Conservation (phyloP, 2,113 vertebrate genomes). For the Miniopterus natalensis region DNA sequence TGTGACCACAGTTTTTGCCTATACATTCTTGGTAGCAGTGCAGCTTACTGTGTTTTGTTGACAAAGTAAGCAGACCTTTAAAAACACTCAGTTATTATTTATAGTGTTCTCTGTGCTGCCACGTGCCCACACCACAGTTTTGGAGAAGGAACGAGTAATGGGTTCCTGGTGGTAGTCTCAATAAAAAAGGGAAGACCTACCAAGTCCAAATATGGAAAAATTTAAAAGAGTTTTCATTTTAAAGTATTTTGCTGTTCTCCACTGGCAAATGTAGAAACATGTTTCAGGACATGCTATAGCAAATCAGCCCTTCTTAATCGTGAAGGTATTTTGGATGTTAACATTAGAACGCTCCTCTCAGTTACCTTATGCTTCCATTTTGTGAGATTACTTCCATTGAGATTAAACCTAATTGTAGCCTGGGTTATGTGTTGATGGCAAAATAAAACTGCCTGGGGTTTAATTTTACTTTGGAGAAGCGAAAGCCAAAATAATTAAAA, state of each 20-base stretch:
- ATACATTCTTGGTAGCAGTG: neutral
- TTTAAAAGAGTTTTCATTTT: constrained; percentile 34
- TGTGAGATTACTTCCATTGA: neutral
- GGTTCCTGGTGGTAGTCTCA: neutral
- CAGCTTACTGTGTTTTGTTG: neutral
- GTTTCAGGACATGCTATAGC: neutral
- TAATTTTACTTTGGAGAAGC: constrained; percentile 35
- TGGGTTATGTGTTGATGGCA: neutral
- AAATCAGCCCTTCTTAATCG: constrained; percentile 14
- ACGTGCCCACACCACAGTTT: neutral
- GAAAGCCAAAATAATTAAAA: constrained; percentile 28
- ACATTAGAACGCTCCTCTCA: neutral
- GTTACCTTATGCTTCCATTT: neutral
- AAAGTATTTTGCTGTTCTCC: constrained; percentile 1
- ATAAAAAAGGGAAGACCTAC: neutral
- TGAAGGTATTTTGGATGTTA: neutral
- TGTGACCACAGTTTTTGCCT: neutral
- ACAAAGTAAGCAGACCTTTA: neutral
- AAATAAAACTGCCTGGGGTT: neutral
- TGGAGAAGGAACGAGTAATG: neutral
- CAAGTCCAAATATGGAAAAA: neutral
- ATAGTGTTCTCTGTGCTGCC: neutral
- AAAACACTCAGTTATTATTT: neutral
- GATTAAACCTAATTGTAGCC: neutral
- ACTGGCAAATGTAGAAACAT: neutral